Base-by-base conservation (phyloP, 2,797 vertebrate species). In the Sphenodon punctatus region DNA sequence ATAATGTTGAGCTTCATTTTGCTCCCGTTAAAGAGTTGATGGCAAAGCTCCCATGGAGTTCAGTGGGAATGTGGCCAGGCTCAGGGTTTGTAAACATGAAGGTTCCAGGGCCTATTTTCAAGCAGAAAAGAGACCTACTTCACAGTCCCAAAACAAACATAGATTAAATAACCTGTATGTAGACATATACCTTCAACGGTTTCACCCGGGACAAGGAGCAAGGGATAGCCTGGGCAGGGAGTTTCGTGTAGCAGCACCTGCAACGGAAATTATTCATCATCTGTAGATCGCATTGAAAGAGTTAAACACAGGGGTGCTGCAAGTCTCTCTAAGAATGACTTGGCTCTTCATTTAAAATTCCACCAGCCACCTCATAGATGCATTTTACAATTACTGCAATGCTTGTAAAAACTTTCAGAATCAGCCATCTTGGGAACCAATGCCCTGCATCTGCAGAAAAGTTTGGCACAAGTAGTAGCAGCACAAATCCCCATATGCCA, bases 191-290 rank as follows among this genome's bases (percentile, higher is more conserved):
- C 96, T 93, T 56, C 46, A 86, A 20, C 0, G 98, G 97, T 93
- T 95, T 97, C 67, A 98, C 95, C 93, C 96, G 97, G 9, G 95
- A 92, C 56, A 99, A 96, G 45, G 96, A 96, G 75, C 97, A 97
- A 0, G 97, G 98, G 41, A 99, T 95, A 30, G 97, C 98, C 94
- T 99, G 98, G 76, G 97, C 98, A 10, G 98, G 97, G 59, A 99
- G 97, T 80, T 95, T 95, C 38, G 96, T 95, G 84, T 98, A 98
- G 90, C 95, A 96, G 23, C 95, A 96, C 89, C 98, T 99, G 56
- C 39, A 85, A 91, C 0, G 75, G 4, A 69, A 78, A 85, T 63
- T 51, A 89, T 53, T 8, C 85, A 90, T 20, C n/a, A 64, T 19
- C 27, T 59, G 67, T 61, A 68, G 51, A 78, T 30, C 19, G 69